Conservation (phyloP, 2,797 vertebrate genomes). For the Etheostoma perlongum region DNA sequence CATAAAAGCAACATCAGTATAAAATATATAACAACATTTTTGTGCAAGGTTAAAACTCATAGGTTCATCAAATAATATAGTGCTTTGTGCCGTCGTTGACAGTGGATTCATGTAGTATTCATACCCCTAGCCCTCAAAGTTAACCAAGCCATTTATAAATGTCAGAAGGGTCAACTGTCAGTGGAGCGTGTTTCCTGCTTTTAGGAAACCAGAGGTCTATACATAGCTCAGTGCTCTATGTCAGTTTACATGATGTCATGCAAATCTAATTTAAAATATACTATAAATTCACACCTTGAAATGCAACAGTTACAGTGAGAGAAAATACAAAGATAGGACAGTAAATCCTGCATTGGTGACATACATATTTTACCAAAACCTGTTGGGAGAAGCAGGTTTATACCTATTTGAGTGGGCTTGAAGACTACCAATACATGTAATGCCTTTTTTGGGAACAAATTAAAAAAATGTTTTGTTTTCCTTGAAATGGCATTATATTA, state of each 20-base stretch:
- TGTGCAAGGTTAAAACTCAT: no score
- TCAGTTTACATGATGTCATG: slow-evolving; percentile 33
- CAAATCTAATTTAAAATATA: slow-evolving; percentile 20
- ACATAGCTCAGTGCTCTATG: slow-evolving; percentile 36
- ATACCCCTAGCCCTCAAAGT: slow-evolving; percentile 26
- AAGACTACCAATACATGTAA: not conserved
- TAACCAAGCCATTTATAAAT: slow-evolving; percentile 54
- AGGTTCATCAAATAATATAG: slow-evolving; percentile 31
- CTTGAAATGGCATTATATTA: not conserved
- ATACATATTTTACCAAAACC: not conserved
- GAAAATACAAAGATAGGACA: not conserved
- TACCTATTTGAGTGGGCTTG: not conserved
- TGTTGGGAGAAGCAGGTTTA: not conserved
- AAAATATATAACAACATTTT: no score
- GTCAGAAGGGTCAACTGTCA: slow-evolving; percentile 51
- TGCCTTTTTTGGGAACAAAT: not conserved
- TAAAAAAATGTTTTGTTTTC: not conserved
- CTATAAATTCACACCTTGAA: slow-evolving; percentile 21
- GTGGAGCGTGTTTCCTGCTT: slow-evolving; percentile 54
- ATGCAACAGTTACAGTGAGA: slow-evolving; percentile 18
- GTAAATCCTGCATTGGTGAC: slow-evolving; percentile 15
- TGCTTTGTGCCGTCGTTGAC: slow-evolving; percentile 29
- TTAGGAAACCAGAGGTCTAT: slow-evolving; percentile 34
- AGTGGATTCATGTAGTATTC: slow-evolving; percentile 28
- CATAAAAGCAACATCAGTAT: no score